Evolutionary conservation across 2,797 vertebrate genomes (phyloP).

Genomic region (Xiphorhynchus erythropygius): DNA sequence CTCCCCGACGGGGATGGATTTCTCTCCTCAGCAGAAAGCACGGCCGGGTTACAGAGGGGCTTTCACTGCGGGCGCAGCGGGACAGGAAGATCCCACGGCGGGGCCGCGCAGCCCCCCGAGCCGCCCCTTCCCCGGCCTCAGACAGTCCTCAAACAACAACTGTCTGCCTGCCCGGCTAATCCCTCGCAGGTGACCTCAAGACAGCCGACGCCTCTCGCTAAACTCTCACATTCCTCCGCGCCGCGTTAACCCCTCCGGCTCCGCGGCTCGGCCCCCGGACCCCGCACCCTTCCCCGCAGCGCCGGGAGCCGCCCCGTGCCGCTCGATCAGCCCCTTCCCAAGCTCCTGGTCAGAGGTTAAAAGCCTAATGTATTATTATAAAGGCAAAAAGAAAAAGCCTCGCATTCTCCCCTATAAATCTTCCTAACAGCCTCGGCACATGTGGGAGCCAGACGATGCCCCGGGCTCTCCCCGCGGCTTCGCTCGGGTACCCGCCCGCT

Average conservation of each 20-base stretch:
- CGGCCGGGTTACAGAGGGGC: not conserved
- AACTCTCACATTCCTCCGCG: conserved; percentile 72
- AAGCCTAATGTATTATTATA: conserved; percentile 74
- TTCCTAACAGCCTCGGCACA: conserved; percentile 70
- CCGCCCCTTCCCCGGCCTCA: conserved; percentile 71
- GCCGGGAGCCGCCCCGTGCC: conserved; percentile 15
- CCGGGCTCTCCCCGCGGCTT: not conserved
- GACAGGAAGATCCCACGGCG: conserved; percentile 60
- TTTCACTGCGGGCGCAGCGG: conserved; percentile 40
- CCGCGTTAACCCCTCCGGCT: conserved; percentile 65
- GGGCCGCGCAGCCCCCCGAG: conserved; percentile 14
- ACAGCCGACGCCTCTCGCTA: conserved; percentile 72
- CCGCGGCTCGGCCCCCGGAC: not conserved
- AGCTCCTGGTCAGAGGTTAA: conserved; percentile 76
- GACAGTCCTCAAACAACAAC: conserved; percentile 81
- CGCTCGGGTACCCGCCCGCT: not conserved
- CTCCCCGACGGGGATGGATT: not conserved
- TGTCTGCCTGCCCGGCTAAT: conserved; percentile 78
- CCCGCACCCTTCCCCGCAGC: not conserved
- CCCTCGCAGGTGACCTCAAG: conserved; percentile 80
- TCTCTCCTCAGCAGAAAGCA: not conserved
- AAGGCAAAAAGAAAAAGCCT: conserved; percentile 56
- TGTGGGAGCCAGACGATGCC: conserved; percentile 76
- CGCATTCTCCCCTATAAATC: conserved; percentile 73
- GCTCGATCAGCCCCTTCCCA: conserved; percentile 59